phyloP scores from a whole-genome alignment of 2,888 invertebrate species.

The Thalpophila matura region DNA sequence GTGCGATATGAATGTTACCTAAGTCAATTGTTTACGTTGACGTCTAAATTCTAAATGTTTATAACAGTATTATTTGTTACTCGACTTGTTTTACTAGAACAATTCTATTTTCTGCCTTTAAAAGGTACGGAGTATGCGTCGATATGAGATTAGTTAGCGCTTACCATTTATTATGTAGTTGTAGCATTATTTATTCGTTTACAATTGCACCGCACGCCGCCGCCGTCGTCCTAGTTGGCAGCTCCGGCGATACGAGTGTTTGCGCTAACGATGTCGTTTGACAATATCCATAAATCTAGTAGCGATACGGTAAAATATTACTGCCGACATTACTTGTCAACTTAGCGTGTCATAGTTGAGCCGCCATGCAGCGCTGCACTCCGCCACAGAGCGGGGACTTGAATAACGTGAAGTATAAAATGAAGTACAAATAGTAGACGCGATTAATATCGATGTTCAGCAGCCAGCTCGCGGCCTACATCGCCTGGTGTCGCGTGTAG shows the following conservation, averaged over 20 bases:
- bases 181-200: slow-evolving; percentile 45
- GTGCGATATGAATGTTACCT: slow-evolving; percentile 38
- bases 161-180: slow-evolving; percentile 53
- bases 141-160: slow-evolving; percentile 31
- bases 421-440: slow-evolving; percentile 13
- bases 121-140: slow-evolving; percentile 35
- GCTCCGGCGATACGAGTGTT: not conserved
- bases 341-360: not conserved
- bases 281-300: not conserved
- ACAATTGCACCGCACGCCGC: slow-evolving; percentile 13
- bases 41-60: slow-evolving; percentile 51
- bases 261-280: not conserved
- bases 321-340: not conserved
- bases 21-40: slow-evolving; percentile 45
- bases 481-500: not conserved
- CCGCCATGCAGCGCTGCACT: not conserved
- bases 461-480: too few species aligned
- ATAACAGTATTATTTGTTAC: slow-evolving; percentile 56
- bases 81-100: slow-evolving; percentile 39
- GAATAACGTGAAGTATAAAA: not conserved
- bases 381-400: not conserved
- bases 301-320: not conserved
- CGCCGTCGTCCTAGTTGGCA: not conserved
- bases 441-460: not conserved
- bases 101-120: slow-evolving; percentile 42